phyloP scores from a whole-genome alignment of 2,113 vertebrate genomes.

The Albula goreensis region DNA sequence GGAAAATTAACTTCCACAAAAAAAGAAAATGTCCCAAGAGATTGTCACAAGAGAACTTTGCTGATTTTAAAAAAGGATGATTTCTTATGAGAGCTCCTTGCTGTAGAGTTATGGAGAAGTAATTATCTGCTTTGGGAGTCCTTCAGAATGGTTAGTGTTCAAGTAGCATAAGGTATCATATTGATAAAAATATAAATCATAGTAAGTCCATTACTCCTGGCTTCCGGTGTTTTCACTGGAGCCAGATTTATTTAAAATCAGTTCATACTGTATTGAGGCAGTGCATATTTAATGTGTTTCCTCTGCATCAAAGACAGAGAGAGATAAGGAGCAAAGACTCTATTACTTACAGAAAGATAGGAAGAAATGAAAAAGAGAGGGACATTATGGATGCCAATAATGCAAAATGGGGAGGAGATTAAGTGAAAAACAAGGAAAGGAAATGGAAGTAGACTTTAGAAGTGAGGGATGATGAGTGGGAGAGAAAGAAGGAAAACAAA shows the following conservation, averaged over 20 bases:
- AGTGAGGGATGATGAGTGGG: not conserved
- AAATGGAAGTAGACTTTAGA: not conserved
- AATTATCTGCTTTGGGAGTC: slow-evolving; percentile 64
- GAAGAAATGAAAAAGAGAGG: slow-evolving; percentile 31
- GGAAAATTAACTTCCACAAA: slow-evolving; percentile 46
- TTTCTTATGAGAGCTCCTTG: slow-evolving; percentile 56
- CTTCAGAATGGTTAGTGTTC: slow-evolving; percentile 51
- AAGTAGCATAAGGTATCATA: slow-evolving; percentile 55
- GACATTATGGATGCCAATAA: not conserved
- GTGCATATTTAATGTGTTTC: slow-evolving; percentile 68
- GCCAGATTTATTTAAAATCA: slow-evolving; percentile 52
- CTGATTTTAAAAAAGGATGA: slow-evolving; percentile 62
- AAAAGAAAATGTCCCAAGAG: slow-evolving; percentile 47
- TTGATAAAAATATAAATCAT: slow-evolving; percentile 67
- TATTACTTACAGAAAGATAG: slow-evolving; percentile 36
- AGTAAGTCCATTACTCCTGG: slow-evolving; percentile 51
- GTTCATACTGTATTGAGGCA: slow-evolving; percentile 57
- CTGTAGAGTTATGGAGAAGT: slow-evolving; percentile 65
- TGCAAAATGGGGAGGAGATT: not conserved
- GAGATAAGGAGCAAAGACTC: slow-evolving; percentile 49
- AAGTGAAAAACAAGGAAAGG: not conserved
- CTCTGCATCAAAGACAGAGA: slow-evolving; percentile 58
- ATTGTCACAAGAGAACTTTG: slow-evolving; percentile 68
- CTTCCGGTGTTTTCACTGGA: slow-evolving; percentile 54
- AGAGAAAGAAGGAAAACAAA: slow-evolving; percentile 5